Evolutionary conservation across 1,140 invertebrate species (phyloP).

Genomic region (Trichomalopsis sarcophagae): DNA sequence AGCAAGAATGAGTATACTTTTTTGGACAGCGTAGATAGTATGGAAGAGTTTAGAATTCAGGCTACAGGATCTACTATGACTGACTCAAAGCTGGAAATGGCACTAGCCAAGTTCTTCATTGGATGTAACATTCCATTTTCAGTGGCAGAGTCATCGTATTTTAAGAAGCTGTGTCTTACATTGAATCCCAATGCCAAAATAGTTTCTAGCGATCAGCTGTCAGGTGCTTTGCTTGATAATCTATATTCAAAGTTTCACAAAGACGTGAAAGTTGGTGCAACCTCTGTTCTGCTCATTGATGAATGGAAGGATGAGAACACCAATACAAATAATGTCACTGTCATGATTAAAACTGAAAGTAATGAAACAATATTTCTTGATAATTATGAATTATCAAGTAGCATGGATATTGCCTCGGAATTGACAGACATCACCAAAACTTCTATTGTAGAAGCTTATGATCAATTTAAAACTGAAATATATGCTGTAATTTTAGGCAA

Average conservation of each 20-base stretch:
- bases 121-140: conserved; percentile 50
- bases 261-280: conserved; percentile 39
- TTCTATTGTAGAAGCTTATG: conserved; percentile 48
- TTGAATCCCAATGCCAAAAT: conserved; percentile 45
- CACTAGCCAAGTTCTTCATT: conserved; percentile 47
- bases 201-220: conserved; percentile 29
- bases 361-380: conserved; percentile 49
- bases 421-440: conserved; percentile 47
- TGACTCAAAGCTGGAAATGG: conserved; percentile 31
- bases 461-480: conserved; percentile 49
- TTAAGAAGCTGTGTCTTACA: conserved; percentile 44
- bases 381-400: conserved; percentile 47
- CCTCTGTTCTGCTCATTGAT: conserved; percentile 48
- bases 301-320: conserved; percentile 47
- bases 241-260: conserved; percentile 51
- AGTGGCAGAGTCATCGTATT: conserved; percentile 47
- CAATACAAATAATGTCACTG: conserved; percentile 46
- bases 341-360: conserved; percentile 46
- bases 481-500: conserved; percentile 50
- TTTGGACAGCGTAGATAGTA: conserved; percentile 16
- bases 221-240: conserved; percentile 37
- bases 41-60: not conserved
- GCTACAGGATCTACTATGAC: not conserved
- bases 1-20: conserved; percentile 39
- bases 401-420: conserved; percentile 43